Evolutionary conservation across 2,113 vertebrate species (phyloP).

Genomic region (Casuarius casuarius): DNA sequence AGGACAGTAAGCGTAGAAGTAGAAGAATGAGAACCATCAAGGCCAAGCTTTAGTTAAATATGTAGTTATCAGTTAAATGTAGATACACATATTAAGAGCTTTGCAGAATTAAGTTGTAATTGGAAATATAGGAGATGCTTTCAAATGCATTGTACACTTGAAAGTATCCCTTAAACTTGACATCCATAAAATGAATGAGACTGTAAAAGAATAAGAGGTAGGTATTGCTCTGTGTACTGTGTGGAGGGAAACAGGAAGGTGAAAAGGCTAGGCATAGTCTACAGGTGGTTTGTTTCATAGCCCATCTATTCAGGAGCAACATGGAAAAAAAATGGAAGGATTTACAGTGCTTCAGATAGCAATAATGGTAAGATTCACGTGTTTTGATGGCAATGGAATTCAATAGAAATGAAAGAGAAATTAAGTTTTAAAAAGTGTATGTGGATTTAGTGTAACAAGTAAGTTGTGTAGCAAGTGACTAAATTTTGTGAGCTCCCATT

Average conservation of each 20-base stretch:
- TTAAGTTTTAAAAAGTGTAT: neutral
- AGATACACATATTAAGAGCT: neutral
- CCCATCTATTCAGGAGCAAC: neutral
- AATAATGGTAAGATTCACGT: neutral
- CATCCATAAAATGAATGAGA: neutral
- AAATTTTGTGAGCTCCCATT: neutral
- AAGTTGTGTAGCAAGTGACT: neutral
- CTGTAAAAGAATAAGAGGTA: neutral
- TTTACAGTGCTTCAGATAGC: neutral
- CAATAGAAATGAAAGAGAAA: neutral
- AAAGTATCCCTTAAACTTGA: too few relatives aligned
- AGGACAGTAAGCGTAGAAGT: neutral
- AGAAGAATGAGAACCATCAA: neutral
- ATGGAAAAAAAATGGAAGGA: neutral
- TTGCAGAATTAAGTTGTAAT: neutral
- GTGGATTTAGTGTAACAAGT: neutral
- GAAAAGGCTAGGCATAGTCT: neutral
- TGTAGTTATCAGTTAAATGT: neutral
- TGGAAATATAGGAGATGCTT: neutral
- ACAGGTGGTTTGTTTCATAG: neutral
- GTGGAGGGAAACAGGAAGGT: neutral
- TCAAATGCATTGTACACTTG: neutral
- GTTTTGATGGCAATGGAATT: neutral
- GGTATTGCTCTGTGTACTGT: neutral
- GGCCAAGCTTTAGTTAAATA: neutral